These are phyloP conservation scores for Mus spicilegus DNA, from an alignment of 2,113 vertebrate species.

Conservation along the genomic window DNA sequence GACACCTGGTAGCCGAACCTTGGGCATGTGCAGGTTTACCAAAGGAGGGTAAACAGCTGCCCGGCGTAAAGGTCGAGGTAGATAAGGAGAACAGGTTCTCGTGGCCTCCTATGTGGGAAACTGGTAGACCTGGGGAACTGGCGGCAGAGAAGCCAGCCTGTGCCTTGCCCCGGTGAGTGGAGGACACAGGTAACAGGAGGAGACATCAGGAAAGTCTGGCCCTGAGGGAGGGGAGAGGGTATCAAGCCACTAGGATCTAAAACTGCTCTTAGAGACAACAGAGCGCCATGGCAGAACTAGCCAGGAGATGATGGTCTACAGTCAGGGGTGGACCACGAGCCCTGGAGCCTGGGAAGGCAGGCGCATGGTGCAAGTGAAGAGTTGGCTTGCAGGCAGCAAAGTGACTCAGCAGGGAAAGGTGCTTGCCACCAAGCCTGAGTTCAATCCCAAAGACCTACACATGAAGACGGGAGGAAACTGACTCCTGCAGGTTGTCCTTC, in stretches of 20 bases:
- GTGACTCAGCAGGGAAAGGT: neutral
- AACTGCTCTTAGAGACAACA: neutral
- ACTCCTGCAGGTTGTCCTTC: neutral
- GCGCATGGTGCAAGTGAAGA: neutral
- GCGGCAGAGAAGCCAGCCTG: neutral
- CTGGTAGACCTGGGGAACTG: neutral
- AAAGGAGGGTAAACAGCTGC: conserved; percentile 66
- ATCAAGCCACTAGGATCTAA: neutral
- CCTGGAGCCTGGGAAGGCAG: neutral
- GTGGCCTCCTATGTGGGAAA: neutral
- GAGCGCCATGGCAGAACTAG: neutral
- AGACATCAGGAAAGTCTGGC: neutral
- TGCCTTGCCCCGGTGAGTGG: fast-evolving
- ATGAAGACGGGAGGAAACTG: neutral
- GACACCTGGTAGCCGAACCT: neutral
- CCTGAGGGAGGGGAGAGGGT: neutral
- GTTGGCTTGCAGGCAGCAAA: no score
- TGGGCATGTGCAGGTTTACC: conserved; percentile 63
- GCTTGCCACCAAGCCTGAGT: neutral
- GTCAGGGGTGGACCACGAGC: neutral
- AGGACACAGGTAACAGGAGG: neutral
- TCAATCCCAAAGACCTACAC: neutral
- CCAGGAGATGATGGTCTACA: neutral
- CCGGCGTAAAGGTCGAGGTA: neutral
- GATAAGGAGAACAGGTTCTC: neutral